These are phyloP conservation scores for Plecotus auritus DNA, from an alignment of 2,113 vertebrate species.

Conservation along the genomic window DNA sequence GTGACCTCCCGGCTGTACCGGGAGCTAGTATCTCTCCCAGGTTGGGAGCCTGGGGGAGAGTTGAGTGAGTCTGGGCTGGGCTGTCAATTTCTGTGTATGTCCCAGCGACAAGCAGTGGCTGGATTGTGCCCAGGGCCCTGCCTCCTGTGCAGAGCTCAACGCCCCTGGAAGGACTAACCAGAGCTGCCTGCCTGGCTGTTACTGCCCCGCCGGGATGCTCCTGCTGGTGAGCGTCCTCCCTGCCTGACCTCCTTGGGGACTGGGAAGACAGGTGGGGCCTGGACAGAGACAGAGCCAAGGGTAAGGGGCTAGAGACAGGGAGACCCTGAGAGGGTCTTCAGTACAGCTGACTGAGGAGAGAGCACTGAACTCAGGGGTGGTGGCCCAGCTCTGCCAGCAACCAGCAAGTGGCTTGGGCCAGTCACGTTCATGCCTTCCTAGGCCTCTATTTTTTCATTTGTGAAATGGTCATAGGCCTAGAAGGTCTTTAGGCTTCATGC, in stretches of 20 bases:
- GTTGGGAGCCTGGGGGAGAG: neutral
- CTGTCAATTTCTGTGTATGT: too few species aligned
- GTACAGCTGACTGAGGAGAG: neutral
- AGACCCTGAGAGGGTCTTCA: neutral
- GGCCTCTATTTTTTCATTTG: neutral
- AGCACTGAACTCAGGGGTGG: too few species aligned
- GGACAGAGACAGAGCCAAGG: neutral
- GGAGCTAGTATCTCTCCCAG: neutral
- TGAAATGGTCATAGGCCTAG: neutral
- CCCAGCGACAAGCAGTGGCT: constrained; percentile 83
- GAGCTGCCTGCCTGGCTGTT: constrained; percentile 86
- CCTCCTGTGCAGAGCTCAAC: constrained; percentile 84
- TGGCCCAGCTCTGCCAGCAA: neutral
- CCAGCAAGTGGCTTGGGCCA: neutral
- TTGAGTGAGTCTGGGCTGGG: accelerated
- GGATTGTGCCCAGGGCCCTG: constrained; percentile 78
- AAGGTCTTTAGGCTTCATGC: neutral
- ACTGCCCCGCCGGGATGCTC: constrained; percentile 79
- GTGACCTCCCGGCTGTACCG: accelerated
- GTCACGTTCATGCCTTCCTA: neutral
- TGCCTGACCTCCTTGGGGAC: too few species aligned
- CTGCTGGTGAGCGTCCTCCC: constrained; percentile 80
- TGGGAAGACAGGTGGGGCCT: neutral
- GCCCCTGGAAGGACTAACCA: neutral
- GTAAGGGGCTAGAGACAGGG: neutral